Evolutionary conservation across 1,140 invertebrate species (phyloP), one percentile per base, ranked within the genome.

Genomic region (Panagrolaimus sp.): DNA sequence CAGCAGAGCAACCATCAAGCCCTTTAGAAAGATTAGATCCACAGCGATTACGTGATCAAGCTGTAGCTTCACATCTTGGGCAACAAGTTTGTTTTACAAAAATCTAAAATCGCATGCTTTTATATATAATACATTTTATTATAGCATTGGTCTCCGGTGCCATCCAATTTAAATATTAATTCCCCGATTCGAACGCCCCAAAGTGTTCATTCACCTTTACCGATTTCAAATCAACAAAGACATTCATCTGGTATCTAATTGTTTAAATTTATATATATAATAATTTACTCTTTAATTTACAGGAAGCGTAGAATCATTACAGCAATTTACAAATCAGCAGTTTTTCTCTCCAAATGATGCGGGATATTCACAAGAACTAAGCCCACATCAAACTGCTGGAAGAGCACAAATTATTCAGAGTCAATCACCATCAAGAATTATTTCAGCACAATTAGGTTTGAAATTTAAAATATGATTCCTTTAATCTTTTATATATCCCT

Each of bases 41-140:
- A 57, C 51, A 57, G n/a, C 51, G 51, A 57, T 57, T 57, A 57
- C 51, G 51, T n/a, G 51, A 57, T 25, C 51, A 57, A 57, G 51
- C 51, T 1, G 51, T 57, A 16, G 51, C 51, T 3, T 57, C 27
- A 20, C 51, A 57, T 57, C 51, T 57, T 20, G 51, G 51, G 11
- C 27, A 20, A 7, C 31, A 38, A n/a, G n/a, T n/a, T n/a, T n/a
- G n/a, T n/a, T n/a, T n/a, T n/a, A n/a, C n/a, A n/a, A n/a, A n/a
- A n/a, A n/a, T n/a, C n/a, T n/a, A n/a, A n/a, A n/a, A n/a, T n/a
- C n/a, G n/a, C 7, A 38, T 38, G 2, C 31, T 38, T 38, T 38
- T n/a, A n/a, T n/a, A n/a, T n/a, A n/a, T n/a, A n/a, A n/a, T n/a
- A n/a, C n/a, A n/a, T n/a, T n/a, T n/a, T 25, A 4, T 57, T 57